Conservation (phyloP, 2,797 vertebrate genomes). For the Pampus argenteus region DNA sequence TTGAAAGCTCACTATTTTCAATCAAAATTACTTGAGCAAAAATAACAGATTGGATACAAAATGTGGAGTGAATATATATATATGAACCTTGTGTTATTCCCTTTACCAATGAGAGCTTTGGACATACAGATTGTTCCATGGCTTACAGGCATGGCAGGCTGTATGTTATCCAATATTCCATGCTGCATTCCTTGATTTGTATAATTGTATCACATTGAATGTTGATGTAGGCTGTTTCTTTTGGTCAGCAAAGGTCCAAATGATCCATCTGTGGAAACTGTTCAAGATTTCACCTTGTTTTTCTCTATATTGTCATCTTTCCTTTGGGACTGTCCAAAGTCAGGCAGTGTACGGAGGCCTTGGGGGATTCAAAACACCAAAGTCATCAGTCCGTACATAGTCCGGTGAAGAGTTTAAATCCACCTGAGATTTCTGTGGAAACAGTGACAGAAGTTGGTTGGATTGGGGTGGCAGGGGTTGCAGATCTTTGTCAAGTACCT, state of each 20-base stretch:
- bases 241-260: background rate
- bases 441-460: constrained; percentile 8
- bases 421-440: constrained; percentile 11
- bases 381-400: constrained; percentile 22
- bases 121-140: background rate
- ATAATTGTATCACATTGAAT: too few species aligned
- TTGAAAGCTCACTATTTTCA: constrained; percentile 35
- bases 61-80: background rate
- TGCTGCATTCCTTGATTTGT: too few species aligned
- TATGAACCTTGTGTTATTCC: background rate
- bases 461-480: constrained; percentile 31
- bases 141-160: background rate
- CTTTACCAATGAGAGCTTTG: background rate
- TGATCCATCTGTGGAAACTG: background rate
- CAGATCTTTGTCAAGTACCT: constrained; percentile 34
- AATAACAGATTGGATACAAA: constrained; percentile 7
- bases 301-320: background rate
- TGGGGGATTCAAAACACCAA: constrained; percentile 4
- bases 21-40: constrained; percentile 10
- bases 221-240: background rate
- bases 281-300: background rate
- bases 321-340: constrained; percentile 13
- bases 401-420: background rate
- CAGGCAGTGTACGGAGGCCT: background rate
- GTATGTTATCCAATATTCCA: too few species aligned